Conservation (phyloP, 2,113 vertebrate genomes). For the Sinocyclocheilus rhinocerous region DNA sequence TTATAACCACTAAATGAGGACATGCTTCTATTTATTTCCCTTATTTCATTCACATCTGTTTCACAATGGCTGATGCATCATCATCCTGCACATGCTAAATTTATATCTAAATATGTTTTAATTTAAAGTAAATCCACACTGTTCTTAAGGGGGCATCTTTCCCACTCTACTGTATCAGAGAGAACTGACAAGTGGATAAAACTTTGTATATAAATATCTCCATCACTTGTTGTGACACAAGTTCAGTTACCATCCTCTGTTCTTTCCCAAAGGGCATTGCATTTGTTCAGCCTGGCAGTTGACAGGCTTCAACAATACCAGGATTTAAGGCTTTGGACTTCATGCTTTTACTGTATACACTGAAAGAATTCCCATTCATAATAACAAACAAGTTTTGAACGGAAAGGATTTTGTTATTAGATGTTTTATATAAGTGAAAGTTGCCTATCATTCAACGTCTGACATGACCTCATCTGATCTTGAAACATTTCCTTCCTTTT, state of each 20-base stretch:
- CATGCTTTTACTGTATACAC: neutral
- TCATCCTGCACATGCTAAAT: no score
- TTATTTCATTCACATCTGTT: no score
- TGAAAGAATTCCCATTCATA: neutral
- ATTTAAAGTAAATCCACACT: no score
- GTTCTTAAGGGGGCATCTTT: no score
- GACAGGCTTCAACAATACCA: neutral
- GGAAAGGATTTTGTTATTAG: neutral
- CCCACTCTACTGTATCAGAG: no score
- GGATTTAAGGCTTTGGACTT: neutral
- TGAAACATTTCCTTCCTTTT: slow-evolving; percentile 15
- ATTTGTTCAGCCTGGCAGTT: neutral
- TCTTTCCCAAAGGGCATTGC: neutral
- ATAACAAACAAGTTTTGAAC: neutral
- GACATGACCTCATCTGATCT: slow-evolving; percentile 14
- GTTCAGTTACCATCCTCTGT: neutral
- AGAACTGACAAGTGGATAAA: neutral
- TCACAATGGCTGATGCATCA: no score
- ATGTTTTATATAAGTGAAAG: neutral
- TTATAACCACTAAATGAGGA: no score
- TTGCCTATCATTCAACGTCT: neutral
- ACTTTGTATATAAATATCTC: no score
- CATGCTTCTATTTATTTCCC: no score
- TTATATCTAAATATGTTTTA: no score
- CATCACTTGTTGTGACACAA: neutral